phyloP scores from a whole-genome alignment of 2,888 invertebrate genomes.

The Sinodicranocentrus sp. region DNA sequence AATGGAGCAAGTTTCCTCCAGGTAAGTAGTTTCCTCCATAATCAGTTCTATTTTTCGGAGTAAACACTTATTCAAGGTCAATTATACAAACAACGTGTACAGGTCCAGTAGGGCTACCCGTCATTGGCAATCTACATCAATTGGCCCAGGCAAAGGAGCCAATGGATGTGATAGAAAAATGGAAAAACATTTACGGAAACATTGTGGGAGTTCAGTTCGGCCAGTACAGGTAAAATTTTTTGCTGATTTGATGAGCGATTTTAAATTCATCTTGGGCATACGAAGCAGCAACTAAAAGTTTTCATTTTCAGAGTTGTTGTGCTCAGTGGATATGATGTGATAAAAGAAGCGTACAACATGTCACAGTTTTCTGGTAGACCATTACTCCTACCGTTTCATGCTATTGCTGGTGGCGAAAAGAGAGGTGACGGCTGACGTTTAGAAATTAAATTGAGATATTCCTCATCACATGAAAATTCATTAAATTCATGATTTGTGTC shows the following conservation, averaged over 20 bases:
- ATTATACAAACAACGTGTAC: too few species aligned
- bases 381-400: constrained; percentile 30
- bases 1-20: background rate
- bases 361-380: constrained; percentile 60
- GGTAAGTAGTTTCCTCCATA: background rate
- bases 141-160: background rate
- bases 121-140: constrained; percentile 57
- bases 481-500: background rate
- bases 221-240: constrained; percentile 23
- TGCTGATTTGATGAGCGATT: background rate
- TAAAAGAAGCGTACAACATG: constrained; percentile 62
- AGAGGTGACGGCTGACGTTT: background rate
- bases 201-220: constrained; percentile 54
- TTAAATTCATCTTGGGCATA: too few species aligned
- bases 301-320: constrained; percentile 42
- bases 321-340: constrained; percentile 45
- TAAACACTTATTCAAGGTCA: too few species aligned
- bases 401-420: constrained; percentile 32
- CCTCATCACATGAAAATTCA: background rate
- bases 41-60: background rate
- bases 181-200: constrained; percentile 53
- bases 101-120: constrained; percentile 58
- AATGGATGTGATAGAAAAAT: constrained; percentile 23
- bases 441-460: background rate
- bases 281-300: too few species aligned